Evolutionary conservation across 2,113 vertebrate species (phyloP).

Genomic region (Crotophaga sulcirostris): DNA sequence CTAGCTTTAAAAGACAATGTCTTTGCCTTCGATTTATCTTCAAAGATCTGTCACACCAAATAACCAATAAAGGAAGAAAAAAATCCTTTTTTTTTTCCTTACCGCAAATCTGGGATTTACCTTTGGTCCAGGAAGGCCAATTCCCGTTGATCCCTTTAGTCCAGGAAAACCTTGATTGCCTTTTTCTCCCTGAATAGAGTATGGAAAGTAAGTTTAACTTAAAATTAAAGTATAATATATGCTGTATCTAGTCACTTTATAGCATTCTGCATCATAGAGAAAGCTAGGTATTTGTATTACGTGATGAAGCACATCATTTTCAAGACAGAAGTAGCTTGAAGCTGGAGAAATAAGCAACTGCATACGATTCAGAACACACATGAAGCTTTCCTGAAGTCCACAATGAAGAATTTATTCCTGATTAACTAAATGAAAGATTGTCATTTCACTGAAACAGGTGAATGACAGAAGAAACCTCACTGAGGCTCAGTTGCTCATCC

Average conservation of each 20-base stretch:
- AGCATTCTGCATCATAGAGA: background rate
- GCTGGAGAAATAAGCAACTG: background rate
- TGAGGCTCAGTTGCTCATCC: background rate
- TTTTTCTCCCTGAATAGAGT: constrained; percentile 79
- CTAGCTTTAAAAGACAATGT: background rate
- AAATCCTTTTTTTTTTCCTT: background rate
- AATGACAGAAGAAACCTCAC: background rate
- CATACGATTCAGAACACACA: background rate
- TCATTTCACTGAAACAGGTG: background rate
- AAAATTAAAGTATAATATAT: background rate
- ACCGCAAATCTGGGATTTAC: constrained; percentile 51
- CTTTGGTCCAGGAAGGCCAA: constrained; percentile 81
- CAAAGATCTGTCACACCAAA: background rate
- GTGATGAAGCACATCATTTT: background rate
- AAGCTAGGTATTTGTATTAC: background rate
- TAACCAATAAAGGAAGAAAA: background rate
- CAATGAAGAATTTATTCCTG: background rate
- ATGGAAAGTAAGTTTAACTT: background rate
- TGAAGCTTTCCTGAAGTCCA: background rate
- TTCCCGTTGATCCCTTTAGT: constrained; percentile 77
- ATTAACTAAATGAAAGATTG: background rate
- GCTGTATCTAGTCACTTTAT: background rate
- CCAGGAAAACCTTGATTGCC: constrained; percentile 82
- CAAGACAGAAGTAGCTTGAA: background rate
- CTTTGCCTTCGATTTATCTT: background rate